Evolutionary conservation across 1,140 invertebrate genomes (phyloP), one percentile per base, ranked within the genome.

Genomic region (Euglossa dilemma): DNA sequence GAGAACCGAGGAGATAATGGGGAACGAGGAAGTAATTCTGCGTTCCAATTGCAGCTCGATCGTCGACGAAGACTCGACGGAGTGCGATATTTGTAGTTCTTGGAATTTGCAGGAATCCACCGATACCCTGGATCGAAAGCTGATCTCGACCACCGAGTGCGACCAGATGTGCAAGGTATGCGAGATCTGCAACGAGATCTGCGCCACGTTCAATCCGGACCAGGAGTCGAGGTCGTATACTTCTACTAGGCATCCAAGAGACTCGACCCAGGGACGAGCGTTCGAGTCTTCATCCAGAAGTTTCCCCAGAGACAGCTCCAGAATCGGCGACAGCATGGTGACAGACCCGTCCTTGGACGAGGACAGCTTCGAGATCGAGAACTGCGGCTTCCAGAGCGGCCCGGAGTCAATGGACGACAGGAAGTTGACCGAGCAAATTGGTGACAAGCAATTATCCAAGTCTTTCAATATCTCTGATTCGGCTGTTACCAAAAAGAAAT

Each of bases 1-100:
- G 43, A 78, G 69, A 4, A 87, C 87, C 0, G 85, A 88, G 12
- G 87, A 87, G 1, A 72, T 66, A 3, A 36, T 88, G 9, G 79
- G 66, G n/a, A 90, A 83, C 84, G 0, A 92, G 93, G 28, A 91
- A 87, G 9, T 92, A 67, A 93, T 92, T 0, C 50, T 93, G 0
- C 80, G 90, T 0, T 94, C 93, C 0, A 91, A 89, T 20, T 91
- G 92, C n/a, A 94, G 93, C 28, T 94, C 93, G 0, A 88, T 93
- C 0, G 86, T 90, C 0, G 89, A 85, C 7, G 91, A 93, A 11
- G 93, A 94, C 23, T 93, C 93, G 0, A 92, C 91, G 0, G 93
- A 94, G 61, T 94, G 94, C 79, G 93, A 94, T 56, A 94, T 94
- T 23, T 94, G 94, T 79, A 92, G 92, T 43, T 91, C 92, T 14